Base-by-base conservation (phyloP, 2,113 vertebrate genomes). In the Taxidea taxus region DNA sequence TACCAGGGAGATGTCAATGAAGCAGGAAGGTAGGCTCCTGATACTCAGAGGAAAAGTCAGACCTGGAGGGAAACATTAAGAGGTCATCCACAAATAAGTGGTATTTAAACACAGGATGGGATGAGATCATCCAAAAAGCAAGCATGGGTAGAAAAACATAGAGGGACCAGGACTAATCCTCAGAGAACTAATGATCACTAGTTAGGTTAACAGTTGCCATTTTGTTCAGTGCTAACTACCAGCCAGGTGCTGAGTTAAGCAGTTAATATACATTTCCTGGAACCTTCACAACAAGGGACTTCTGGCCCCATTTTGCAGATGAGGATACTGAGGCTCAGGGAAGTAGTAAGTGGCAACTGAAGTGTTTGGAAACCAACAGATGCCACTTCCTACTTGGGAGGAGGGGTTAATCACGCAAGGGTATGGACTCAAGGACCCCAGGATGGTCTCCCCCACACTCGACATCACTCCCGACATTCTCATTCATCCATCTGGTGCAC, bases 171-270 rank as follows among this genome's bases (percentile, higher is more conserved):
- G 20, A 31, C 31, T 2, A 10, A 42, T 6, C 54, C 25, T 16
- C 14, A 3, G 14, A 20, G 13, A 18, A 27, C 49, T 2, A 14
- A 70, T 4, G 5, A 5, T n/a, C 49, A 1, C 7, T 1, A 15
- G 66, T 39, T 39, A 44, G 60, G 11, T 4, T 9, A 18, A 21
- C 54, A 13, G 31, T 29, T 25, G 7, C 39, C 49, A 56, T 6
- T 51, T 16, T 42, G n/a, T 31, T 85, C 2, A 16, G 6, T 0
- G 1, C 62, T 20, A 7, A 25, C 60, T n/a, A 3, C 1, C 0
- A 44, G n/a, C n/a, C 62, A 44, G 58, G n/a, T 25, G 15, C 62
- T 23, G 6, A 18, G 72, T 0, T 37, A n/a, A 27, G 31, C 6
- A 3, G 21, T 60, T 37, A 42, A 20, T 13, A 39, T 13, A 3